Evolutionary conservation across 1,140 invertebrate species (phyloP).

Genomic region (Brachystomella parvula): DNA sequence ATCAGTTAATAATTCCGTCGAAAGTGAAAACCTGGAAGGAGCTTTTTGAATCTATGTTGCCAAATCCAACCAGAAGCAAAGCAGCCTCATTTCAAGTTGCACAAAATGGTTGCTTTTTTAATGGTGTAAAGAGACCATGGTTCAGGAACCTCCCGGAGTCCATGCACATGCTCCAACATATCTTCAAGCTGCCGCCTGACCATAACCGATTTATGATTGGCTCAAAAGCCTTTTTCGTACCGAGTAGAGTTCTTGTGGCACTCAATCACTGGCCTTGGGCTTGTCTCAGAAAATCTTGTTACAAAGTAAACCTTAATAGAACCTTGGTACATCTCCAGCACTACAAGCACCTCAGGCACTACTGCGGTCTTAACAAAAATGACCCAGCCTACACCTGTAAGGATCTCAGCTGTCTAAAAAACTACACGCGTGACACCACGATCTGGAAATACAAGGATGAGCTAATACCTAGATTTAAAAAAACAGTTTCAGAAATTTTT

Average conservation of each 20-base stretch:
- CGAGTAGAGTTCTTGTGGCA: neutral
- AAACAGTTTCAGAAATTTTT: neutral
- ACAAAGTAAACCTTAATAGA: neutral
- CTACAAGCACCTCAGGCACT: neutral
- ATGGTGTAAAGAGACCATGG: neutral
- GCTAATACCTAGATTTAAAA: neutral
- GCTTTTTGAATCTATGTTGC: neutral
- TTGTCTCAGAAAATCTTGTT: neutral
- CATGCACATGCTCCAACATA: conserved; percentile 8
- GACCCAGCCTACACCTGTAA: neutral
- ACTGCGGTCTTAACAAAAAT: neutral
- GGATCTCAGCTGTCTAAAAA: neutral
- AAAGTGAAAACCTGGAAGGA: conserved; percentile 6
- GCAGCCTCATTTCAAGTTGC: neutral
- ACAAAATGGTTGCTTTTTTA: conserved; percentile 8
- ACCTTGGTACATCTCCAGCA: neutral
- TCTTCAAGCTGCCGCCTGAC: neutral
- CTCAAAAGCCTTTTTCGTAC: neutral
- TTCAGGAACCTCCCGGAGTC: neutral
- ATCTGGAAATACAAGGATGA: conserved; percentile 10
- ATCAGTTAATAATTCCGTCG: neutral
- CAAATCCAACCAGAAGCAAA: neutral
- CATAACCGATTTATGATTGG: neutral
- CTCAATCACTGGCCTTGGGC: neutral
- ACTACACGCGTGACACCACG: neutral